Conservation (phyloP, 2,888 invertebrate species). For the Eugnorisma glareosa region DNA sequence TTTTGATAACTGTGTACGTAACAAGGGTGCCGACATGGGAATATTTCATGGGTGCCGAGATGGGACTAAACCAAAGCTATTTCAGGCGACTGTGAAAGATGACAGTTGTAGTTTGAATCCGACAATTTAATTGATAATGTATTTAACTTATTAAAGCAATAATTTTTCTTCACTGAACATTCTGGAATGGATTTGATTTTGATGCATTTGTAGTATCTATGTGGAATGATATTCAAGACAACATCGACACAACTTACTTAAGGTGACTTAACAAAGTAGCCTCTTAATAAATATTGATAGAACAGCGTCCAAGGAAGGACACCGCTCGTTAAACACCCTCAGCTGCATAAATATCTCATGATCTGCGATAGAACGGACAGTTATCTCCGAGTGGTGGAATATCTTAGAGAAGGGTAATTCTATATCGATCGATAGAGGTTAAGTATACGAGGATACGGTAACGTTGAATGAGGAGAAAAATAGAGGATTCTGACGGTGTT, state of each 20-base stretch:
- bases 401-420: slow-evolving; percentile 48
- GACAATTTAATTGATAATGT: neutral
- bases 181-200: neutral
- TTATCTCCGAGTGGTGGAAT: slow-evolving; percentile 60
- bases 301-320: slow-evolving; percentile 42
- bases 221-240: neutral
- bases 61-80: too few species aligned
- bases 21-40: too few species aligned
- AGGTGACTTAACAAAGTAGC: slow-evolving; percentile 34
- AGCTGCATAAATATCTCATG: slow-evolving; percentile 68
- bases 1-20: too few species aligned
- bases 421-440: slow-evolving; percentile 48
- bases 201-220: neutral
- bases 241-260: slow-evolving; percentile 8
- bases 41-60: too few species aligned
- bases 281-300: slow-evolving; percentile 73
- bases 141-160: neutral
- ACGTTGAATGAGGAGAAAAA: slow-evolving; percentile 1
- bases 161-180: neutral
- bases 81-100: neutral
- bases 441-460: slow-evolving; percentile 38
- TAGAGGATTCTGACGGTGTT: neutral
- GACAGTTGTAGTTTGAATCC: neutral
- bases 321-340: slow-evolving; percentile 62
- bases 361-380: slow-evolving; percentile 62